Evolutionary conservation across 2,113 vertebrate species (phyloP), one percentile per base, ranked within the genome.

Genomic region (Oriolus oriolus): DNA sequence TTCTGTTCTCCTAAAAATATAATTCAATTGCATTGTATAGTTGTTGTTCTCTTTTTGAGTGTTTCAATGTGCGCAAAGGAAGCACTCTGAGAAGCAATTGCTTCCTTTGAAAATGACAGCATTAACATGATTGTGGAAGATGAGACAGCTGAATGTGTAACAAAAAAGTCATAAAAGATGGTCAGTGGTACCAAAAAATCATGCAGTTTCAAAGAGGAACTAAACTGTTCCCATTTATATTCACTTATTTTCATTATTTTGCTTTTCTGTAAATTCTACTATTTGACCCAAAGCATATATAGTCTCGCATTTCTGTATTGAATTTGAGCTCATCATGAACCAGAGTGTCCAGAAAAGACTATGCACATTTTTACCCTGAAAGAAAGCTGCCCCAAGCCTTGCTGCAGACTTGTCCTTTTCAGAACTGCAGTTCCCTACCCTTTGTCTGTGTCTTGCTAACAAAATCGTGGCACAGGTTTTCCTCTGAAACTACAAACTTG

Each of bases 391-490:
- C 31, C 42, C 9, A 24, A 16, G 16, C 17, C 16, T 39, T 31
- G 18, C 23, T 78, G 50, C 26, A 47, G 50, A 13, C 5, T 1
- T 59, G 5, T 33, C 63, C 54, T 68, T 26, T 54, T 63, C 14
- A 60, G 56, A 6, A 30, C 17, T 45, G 31, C 28, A 8, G 7
- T 45, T 84, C 18, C 47, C 28, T 30, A 7, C 6, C 8, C 2
- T n/a, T 33, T 49, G 8, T 14, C 53, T 66, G 14, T 28, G 26
- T 6, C 53, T 41, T 19, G 22, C 23, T 5, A 57, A n/a, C 11
- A 12, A 0, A 45, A 11, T 21, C 9, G 9, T 31, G 33, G 16
- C n/a, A 39, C 1, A 1, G 16, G 4, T n/a, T 66, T 87, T 90
- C 42, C 47, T 75, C 16, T 47, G 23, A 47, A 88, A 68, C 16